Conservation (phyloP, 2,797 vertebrate genomes). For the Hydrophis major region DNA sequence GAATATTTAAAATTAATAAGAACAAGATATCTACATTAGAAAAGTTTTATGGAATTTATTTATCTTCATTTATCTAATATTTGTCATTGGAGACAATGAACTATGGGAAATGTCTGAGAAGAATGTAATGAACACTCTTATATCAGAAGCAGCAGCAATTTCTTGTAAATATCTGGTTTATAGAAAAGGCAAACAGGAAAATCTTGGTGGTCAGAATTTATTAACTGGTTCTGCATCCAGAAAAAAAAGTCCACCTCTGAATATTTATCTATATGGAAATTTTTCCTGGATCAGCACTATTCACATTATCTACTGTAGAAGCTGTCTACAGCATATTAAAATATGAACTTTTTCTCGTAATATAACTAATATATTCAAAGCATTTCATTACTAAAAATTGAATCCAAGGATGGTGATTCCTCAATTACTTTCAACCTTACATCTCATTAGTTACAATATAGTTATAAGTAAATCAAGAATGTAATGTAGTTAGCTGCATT, state of each 20-base stretch:
- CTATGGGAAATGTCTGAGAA: not conserved
- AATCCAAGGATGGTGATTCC: constrained; percentile 1
- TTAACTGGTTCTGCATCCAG: not conserved
- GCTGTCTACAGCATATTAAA: not conserved
- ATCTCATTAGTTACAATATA: constrained; percentile 16
- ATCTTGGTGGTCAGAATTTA: not conserved
- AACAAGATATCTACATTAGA: not conserved
- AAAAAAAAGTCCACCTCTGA: not conserved
- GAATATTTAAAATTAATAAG: not conserved
- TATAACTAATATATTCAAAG: not conserved
- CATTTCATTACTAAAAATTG: not conserved
- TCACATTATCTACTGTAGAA: not conserved
- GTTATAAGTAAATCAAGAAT: constrained; percentile 16
- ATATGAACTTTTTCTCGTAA: not conserved
- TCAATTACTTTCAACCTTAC: constrained; percentile 8
- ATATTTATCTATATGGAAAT: not conserved
- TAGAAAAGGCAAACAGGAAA: not conserved
- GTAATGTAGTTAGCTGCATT: constrained; percentile 15
- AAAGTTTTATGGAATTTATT: not conserved
- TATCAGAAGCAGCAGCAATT: not conserved
- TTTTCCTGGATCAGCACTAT: not conserved
- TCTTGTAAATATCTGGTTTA: not conserved
- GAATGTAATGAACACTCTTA: not conserved
- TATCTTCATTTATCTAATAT: not conserved
- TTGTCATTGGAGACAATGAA: not conserved